These are phyloP conservation scores for Pelecanus crispus DNA, from an alignment of 2,113 vertebrate genomes.

Conservation along the genomic window DNA sequence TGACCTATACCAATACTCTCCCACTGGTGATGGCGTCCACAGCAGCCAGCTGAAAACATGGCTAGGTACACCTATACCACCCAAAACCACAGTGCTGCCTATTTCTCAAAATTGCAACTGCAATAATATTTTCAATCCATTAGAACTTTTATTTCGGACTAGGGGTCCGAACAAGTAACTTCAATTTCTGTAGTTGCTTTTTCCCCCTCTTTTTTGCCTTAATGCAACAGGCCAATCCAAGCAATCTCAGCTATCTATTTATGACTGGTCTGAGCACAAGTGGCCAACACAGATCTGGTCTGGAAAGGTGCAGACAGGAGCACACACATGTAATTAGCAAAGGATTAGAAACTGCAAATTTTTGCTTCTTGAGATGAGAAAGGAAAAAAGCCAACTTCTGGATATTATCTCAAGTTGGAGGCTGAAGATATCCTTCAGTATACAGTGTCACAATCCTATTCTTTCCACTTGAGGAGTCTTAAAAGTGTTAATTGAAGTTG, in stretches of 20 bases:
- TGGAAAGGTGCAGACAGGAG: background rate
- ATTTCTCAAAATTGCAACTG: background rate
- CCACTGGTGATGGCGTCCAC: background rate
- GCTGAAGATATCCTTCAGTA: background rate
- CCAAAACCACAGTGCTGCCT: background rate
- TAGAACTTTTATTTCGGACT: background rate
- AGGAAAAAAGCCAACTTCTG: background rate
- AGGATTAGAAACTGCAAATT: background rate
- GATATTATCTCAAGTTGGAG: background rate
- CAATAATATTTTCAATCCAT: background rate
- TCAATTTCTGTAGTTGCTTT: background rate
- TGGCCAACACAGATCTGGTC: background rate
- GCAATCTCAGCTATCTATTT: background rate
- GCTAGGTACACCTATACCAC: background rate
- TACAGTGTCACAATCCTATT: background rate
- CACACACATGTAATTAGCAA: rapidly evolving
- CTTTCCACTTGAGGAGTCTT: background rate
- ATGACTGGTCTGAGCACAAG: background rate
- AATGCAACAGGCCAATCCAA: background rate
- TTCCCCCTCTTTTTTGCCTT: background rate
- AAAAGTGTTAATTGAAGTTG: background rate
- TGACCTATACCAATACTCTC: background rate
- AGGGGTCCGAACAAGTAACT: rapidly evolving
- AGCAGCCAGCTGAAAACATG: background rate
- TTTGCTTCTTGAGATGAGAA: background rate